A percentile compares a stretch with the other conserved stretches of the same genome.
Evolutionary conservation across 2,113 vertebrate species (phyloP).

Genomic region (Opisthocomus hoazin): DNA sequence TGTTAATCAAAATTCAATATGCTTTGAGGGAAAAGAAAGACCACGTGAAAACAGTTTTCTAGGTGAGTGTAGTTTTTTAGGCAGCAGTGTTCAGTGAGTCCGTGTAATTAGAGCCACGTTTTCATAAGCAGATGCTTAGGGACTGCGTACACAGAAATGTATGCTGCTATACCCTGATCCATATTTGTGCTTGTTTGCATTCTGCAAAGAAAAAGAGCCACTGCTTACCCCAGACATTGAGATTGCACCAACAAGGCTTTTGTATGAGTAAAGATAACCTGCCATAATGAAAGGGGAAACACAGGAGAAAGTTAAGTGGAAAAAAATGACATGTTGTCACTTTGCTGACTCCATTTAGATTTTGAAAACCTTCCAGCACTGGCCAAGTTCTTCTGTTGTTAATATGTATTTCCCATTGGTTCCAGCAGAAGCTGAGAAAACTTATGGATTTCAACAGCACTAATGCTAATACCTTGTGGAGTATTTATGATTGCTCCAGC

Average conservation of each 20-base stretch:
- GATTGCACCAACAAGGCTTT: neutral
- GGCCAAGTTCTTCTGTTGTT: neutral
- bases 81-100: neutral
- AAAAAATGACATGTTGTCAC: rapidly evolving
- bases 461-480: neutral
- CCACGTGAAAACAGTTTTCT: neutral
- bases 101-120: neutral
- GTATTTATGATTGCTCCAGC: neutral
- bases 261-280: neutral
- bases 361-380: neutral
- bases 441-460: neutral
- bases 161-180: neutral
- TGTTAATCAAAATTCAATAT: neutral
- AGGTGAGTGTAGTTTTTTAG: neutral
- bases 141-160: neutral
- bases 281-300: neutral
- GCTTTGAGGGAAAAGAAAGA: neutral
- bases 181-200: neutral
- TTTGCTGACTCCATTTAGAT: neutral
- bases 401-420: neutral
- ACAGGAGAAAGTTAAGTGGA: neutral
- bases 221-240: neutral
- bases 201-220: neutral
- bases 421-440: neutral
- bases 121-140: neutral